Evolutionary conservation across 2,888 invertebrate species (phyloP), one percentile per base, ranked within the genome.

Genomic region (Thymelicus sylvestris): DNA sequence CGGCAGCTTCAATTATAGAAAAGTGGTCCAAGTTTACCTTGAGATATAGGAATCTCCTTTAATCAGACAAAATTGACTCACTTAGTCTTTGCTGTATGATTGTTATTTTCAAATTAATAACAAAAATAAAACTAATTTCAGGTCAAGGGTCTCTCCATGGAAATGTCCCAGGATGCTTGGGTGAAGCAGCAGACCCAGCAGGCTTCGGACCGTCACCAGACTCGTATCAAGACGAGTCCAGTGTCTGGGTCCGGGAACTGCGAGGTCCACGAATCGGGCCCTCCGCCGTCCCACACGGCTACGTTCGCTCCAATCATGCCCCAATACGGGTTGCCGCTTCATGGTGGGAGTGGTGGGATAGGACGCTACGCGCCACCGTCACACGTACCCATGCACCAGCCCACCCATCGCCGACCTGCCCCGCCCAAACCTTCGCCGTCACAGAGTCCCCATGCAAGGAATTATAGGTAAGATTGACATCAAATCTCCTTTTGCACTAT

Each of bases 231-330:
- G 81, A 92, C 93, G 15, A 93, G 93, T 79, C 93, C 93, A 12
- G 91, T 92, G 13, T 90, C 92, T 8, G 91, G 88, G 2, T 86
- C 92, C n/a, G 91, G 86, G 6, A 91, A 85, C 74, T 92, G 92
- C 73, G 93, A 93, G 72, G 86, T 79, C 8, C 91, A 91, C 76
- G 97, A 97, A 85, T 96, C 97, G 66, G 94, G 95, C 47, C 89
- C 81, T 57, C 86, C 82, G 55, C 92, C 86, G 81, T 85, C 87
- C 72, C 86, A 92, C 74, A 84, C 87, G 10, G 86, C 92, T 15
- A 88, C 92, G 1, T 93, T 93, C 65, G 90, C 92, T 13, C 92
- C 93, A 7, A 91, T 92, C 61, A 88, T 93, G 83, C 90, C 91
- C 7, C 88, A 87, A 75, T 93, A 93, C 65, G 86, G 86, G 39